phyloP scores from a whole-genome alignment of 2,888 invertebrate species.

The Gandaritis pyraliata region DNA sequence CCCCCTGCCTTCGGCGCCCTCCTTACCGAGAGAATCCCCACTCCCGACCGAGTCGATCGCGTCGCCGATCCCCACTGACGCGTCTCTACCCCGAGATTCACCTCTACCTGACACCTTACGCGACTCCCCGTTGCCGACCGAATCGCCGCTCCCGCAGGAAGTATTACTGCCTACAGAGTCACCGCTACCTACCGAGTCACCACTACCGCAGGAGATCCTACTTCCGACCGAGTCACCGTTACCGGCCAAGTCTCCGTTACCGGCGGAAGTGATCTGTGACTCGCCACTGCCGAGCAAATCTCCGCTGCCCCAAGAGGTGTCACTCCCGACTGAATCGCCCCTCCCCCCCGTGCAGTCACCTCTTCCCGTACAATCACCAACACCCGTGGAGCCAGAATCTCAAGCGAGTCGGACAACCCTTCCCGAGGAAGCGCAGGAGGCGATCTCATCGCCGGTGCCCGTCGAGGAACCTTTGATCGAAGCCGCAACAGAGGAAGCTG shows the following conservation, averaged over 20 bases:
- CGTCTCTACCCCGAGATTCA: slow-evolving; percentile 42
- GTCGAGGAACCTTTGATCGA: slow-evolving; percentile 41
- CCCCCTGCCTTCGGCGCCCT: slow-evolving; percentile 37
- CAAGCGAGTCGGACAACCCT: slow-evolving; percentile 36
- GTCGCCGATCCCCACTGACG: slow-evolving; percentile 36
- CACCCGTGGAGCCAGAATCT: slow-evolving; percentile 38
- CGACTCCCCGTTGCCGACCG: slow-evolving; percentile 22
- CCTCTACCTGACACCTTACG: slow-evolving; percentile 32
- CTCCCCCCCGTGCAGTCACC: slow-evolving; percentile 38
- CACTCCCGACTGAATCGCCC: slow-evolving; percentile 17
- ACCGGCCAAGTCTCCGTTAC: slow-evolving; percentile 37
- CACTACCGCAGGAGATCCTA: slow-evolving; percentile 30
- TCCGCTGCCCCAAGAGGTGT: no score
- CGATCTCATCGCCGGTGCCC: slow-evolving; percentile 44
- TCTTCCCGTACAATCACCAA: slow-evolving; percentile 38
- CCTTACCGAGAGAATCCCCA: slow-evolving; percentile 36
- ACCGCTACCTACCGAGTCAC: slow-evolving; percentile 30
- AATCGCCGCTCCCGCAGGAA: slow-evolving; percentile 33
- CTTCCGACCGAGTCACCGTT: slow-evolving; percentile 32
- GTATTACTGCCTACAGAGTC: slow-evolving; percentile 33
- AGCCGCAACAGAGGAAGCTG: slow-evolving; percentile 47
- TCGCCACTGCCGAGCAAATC: slow-evolving; percentile 1
- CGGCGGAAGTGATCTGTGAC: slow-evolving; percentile 30
- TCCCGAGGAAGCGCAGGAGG: slow-evolving; percentile 14
- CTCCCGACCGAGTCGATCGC: slow-evolving; percentile 27